These are phyloP conservation scores for Dolichoris vasculosae DNA, from an alignment of 1,140 invertebrate species.

Conservation along the genomic window DNA sequence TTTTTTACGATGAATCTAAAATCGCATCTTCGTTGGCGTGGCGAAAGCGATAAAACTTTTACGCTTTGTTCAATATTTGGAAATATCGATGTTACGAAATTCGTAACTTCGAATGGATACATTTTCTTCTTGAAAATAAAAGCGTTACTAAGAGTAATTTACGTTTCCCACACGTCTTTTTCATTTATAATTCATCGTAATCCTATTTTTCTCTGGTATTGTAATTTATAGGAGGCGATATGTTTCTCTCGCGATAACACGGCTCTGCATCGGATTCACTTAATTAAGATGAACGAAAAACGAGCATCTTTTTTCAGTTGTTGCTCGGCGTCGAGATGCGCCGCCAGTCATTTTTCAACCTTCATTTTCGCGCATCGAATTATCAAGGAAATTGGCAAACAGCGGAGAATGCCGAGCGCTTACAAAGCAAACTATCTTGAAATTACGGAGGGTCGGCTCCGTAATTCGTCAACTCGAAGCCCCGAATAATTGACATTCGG, in stretches of 20 bases:
- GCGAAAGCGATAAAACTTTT: no score
- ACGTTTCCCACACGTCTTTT: neutral
- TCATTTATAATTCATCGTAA: neutral
- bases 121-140: neutral
- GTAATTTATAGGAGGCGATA: neutral
- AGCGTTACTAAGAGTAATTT: neutral
- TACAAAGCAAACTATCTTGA: neutral
- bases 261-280: neutral
- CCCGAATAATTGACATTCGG: constrained; percentile 6
- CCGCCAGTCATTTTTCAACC: neutral
- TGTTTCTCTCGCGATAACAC: neutral
- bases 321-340: neutral
- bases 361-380: neutral
- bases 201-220: neutral
- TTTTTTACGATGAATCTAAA: no score
- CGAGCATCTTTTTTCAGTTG: neutral
- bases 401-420: neutral
- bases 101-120: neutral
- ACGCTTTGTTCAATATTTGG: neutral
- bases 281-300: neutral
- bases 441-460: neutral
- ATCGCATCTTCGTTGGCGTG: no score
- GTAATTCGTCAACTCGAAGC: neutral
- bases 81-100: no score
- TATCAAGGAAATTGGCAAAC: constrained; percentile 14